Evolutionary conservation across 2,797 vertebrate species (phyloP).

Genomic region (Thalassophryne amazonica): DNA sequence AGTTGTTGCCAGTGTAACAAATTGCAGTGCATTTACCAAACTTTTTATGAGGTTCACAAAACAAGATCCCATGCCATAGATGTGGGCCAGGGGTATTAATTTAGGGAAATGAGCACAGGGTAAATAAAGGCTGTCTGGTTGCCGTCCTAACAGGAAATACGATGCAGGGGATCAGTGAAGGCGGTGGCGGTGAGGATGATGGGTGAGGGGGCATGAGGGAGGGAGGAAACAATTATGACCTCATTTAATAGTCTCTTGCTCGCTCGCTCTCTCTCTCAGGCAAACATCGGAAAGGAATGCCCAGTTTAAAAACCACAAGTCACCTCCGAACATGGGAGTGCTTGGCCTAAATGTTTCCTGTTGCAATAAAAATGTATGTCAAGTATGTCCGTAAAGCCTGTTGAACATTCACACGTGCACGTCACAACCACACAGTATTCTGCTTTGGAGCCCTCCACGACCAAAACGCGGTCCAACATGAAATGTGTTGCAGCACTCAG

Average conservation of each 20-base stretch:
- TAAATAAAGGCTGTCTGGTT: constrained; percentile 75
- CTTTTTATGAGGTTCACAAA: constrained; percentile 75
- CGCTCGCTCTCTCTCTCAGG: constrained; percentile 18
- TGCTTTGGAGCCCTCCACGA: constrained; percentile 22
- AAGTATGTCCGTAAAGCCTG: constrained; percentile 51
- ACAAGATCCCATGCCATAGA: constrained; percentile 62
- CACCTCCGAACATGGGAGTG: constrained; percentile 72
- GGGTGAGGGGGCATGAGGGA: constrained; percentile 12
- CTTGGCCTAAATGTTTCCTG: constrained; percentile 75
- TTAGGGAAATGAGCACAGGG: constrained; percentile 75
- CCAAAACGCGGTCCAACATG: constrained; percentile 28
- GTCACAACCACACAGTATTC: constrained; percentile 7
- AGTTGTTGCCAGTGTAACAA: constrained; percentile 51
- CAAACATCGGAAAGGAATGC: constrained; percentile 66
- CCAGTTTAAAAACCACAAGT: constrained; percentile 67
- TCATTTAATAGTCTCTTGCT: constrained; percentile 70
- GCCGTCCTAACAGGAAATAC: constrained; percentile 77
- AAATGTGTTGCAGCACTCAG: constrained; percentile 25
- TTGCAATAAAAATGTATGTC: constrained; percentile 76
- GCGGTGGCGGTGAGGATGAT: constrained; percentile 15
- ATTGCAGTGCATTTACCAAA: constrained; percentile 62
- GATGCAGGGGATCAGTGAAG: constrained; percentile 65
- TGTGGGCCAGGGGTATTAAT: constrained; percentile 70
- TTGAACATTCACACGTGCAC: constrained; percentile 16
- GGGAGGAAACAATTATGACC: constrained; percentile 73